Base-by-base conservation (phyloP, 64 coral and sea anemone genomes). In the Actinia equina region DNA sequence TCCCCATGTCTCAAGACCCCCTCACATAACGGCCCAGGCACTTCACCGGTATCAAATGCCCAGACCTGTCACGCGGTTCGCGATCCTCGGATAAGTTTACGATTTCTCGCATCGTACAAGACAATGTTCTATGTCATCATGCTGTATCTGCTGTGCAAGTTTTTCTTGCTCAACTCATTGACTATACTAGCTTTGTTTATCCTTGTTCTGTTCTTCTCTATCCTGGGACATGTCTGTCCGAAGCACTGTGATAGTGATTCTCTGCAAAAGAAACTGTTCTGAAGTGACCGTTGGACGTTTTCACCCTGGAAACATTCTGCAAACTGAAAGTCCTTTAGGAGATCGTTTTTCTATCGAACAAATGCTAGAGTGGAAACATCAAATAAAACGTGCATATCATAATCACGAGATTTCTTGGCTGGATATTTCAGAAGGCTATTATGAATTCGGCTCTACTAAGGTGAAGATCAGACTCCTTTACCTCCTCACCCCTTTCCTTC, bases 61-160 rank as follows among this genome's bases (percentile, higher is more conserved):
- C 69, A 61, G 27, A 60, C 84, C 13, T 15, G 6, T 74, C 26
- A 12, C 27, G 69, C 13, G 43, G 81, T 59, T 23, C 25, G 63
- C 52, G 52, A 95, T 53, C 88, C 93, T 44, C 91, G 87, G 77
- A 90, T 99, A 37, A 99, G 97, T 42, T 86, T 99, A 85, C 90
- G 97, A 30, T 93, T 90, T 46, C 86, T 99, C 16, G 93, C 97
- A 17, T 99, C 97, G 6, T 99, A 95, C 91, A 90, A 76, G 55
- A 87, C 92, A 20, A 86, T 97, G 85, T 79, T 93, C 54, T 97
- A 97, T 26, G 11, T 97, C 52, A 23, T 84, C 89, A 19, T 93
- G 43, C 22, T 97, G 19, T 90, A 89, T 65, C 18, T 97, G 11
- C 86, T 97, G 76, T 97, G 91, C 25, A 37, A 53, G 25, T 0